Evolutionary conservation across 2,797 vertebrate species (phyloP).

Genomic region (Xenops minutus): DNA sequence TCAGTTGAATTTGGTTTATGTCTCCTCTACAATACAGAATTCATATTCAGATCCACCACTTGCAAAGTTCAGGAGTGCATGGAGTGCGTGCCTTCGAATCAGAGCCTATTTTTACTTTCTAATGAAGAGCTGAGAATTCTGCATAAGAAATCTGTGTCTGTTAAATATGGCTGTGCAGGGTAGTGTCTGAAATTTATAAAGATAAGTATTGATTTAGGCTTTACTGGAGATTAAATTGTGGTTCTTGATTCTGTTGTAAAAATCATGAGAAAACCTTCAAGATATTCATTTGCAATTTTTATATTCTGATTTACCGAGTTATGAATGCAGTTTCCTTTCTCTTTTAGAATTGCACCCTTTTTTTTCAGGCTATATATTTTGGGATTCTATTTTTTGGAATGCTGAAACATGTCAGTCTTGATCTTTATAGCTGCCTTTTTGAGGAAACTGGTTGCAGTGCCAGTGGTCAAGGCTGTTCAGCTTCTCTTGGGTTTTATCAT

Average conservation of each 20-base stretch:
- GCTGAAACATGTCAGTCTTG: neutral
- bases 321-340: neutral
- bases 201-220: neutral
- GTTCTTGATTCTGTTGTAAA: neutral
- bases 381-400: neutral
- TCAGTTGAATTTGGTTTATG: rapidly evolving
- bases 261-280: neutral
- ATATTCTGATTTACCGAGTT: neutral
- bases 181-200: neutral
- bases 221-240: neutral
- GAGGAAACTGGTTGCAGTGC: neutral
- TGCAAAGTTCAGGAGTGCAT: neutral
- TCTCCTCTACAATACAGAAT: neutral
- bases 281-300: neutral
- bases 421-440: neutral
- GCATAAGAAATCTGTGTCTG: neutral
- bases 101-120: neutral
- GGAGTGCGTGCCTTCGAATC: neutral
- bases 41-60: neutral
- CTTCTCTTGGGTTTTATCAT: neutral
- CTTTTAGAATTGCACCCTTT: neutral
- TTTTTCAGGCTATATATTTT: neutral
- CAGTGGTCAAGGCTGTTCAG: neutral
- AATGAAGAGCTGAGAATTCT: neutral
- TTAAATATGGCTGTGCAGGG: neutral